Evolutionary conservation across 1,140 invertebrate species (phyloP), one percentile per base, ranked within the genome.

Genomic region (Temnothorax nylanderi): DNA sequence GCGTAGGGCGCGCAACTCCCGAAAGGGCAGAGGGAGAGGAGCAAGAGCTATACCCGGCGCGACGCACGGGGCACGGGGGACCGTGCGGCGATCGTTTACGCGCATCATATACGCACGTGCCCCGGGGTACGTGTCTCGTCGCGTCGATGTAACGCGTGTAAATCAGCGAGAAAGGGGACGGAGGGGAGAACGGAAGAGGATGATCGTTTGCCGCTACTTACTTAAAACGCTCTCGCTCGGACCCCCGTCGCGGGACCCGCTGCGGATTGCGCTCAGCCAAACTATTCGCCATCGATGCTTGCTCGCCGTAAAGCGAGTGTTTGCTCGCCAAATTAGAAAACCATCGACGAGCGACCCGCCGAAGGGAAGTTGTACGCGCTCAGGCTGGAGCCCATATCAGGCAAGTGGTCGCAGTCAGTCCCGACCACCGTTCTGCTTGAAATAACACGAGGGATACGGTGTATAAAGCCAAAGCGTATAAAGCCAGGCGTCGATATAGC

Each of bases 271-370:
- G 44, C 76, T 41, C 62, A 32, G 65, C 89, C 87, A 90, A 93
- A 87, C 87, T 91, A 88, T 91, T 89, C 91, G 86, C 58, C 85
- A 90, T 75, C 80, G 69, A 76, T 60, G 65, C 21, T 11, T 26
- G 75, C 82, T 86, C 82, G 86, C 47, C 69, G 26, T 80, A 56
- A 67, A 80, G 90, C 90, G 91, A 93, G 93, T 93, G 94, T 95
- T 94, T 95, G 91, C 93, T 92, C 93, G 91, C 85, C 93, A 94
- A 95, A 95, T 95, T 95, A 95, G 94, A 95, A 95, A 95, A 94
- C 93, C 93, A 95, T 95, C 94, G 94, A 92, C 93, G 92, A 93
- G 89, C 92, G 92, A 92, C 92, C 92, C 76, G 87, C 87, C 91
- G 93, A 92, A 93, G 93, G 93, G 93, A 92, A 92, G 65, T 41